These are phyloP conservation scores for Pavo muticus DNA, from an alignment of 2,113 vertebrate genomes.

Conservation along the genomic window DNA sequence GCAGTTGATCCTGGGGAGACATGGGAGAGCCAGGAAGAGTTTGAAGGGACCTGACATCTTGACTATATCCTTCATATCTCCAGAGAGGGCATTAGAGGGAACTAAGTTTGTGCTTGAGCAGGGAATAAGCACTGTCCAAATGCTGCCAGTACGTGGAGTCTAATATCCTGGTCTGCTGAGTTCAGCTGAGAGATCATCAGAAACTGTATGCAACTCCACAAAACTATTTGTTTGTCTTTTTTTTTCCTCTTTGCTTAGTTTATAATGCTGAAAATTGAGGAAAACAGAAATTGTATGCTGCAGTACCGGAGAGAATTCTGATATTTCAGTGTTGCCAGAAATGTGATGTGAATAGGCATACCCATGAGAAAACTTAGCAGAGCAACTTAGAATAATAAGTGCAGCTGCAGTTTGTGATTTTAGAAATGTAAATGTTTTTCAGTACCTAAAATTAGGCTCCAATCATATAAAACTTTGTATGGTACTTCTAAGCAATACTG, in stretches of 20 bases:
- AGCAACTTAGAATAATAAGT: constrained; percentile 24
- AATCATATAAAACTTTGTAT: background rate
- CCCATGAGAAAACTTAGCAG: constrained; percentile 26
- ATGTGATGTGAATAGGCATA: background rate
- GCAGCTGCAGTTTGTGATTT: constrained; percentile 45
- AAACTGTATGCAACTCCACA: background rate
- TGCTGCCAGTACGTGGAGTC: background rate
- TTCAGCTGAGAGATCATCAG: background rate
- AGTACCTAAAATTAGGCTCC: constrained; percentile 30
- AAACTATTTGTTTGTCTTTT: background rate
- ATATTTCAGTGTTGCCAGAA: background rate
- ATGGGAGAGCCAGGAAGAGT: background rate
- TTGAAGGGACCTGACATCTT: background rate
- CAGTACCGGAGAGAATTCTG: background rate
- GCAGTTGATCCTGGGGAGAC: background rate
- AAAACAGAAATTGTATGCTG: background rate
- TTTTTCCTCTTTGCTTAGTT: background rate
- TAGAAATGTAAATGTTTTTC: background rate
- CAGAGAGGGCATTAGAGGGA: background rate
- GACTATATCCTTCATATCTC: background rate
- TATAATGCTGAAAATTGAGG: background rate
- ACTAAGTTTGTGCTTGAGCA: background rate
- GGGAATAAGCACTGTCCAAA: background rate
- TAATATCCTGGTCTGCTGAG: background rate
- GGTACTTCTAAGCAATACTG: background rate